phyloP scores from a whole-genome alignment of 2,113 vertebrate genomes.

The Apeltes quadracus region DNA sequence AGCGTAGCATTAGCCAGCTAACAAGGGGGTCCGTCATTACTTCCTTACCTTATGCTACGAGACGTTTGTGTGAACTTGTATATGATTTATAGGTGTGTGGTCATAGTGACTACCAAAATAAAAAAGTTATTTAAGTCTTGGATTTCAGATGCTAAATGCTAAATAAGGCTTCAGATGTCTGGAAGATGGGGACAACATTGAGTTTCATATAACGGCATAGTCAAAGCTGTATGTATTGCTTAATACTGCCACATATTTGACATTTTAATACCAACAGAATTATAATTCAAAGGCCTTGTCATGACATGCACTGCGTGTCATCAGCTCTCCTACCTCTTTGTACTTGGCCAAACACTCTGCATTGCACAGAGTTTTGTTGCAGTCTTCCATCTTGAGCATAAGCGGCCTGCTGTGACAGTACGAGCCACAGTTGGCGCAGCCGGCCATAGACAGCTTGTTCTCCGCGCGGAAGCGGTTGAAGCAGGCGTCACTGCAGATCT shows the following conservation, averaged over 20 bases:
- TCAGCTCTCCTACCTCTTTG: conserved; percentile 83
- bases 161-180: not conserved
- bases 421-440: conserved; percentile 89
- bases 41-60: not conserved
- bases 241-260: not conserved
- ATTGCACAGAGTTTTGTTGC: conserved; percentile 90
- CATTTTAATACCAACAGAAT: not conserved
- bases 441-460: conserved; percentile 92
- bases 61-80: not conserved
- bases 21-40: not conserved
- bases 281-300: not conserved
- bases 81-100: not conserved
- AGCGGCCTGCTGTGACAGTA: conserved; percentile 88
- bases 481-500: conserved; percentile 92
- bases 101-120: not conserved
- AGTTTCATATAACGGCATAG: not conserved
- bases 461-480: conserved; percentile 91
- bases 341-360: conserved; percentile 84
- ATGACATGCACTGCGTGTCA: not conserved
- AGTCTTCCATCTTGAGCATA: conserved; percentile 87
- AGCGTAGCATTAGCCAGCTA: not conserved
- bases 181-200: not conserved
- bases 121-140: too few relatives aligned
- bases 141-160: too few relatives aligned
- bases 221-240: not conserved